These are phyloP conservation scores for Triplophysa rosa DNA, from an alignment of 2,113 vertebrate genomes.

Conservation along the genomic window DNA sequence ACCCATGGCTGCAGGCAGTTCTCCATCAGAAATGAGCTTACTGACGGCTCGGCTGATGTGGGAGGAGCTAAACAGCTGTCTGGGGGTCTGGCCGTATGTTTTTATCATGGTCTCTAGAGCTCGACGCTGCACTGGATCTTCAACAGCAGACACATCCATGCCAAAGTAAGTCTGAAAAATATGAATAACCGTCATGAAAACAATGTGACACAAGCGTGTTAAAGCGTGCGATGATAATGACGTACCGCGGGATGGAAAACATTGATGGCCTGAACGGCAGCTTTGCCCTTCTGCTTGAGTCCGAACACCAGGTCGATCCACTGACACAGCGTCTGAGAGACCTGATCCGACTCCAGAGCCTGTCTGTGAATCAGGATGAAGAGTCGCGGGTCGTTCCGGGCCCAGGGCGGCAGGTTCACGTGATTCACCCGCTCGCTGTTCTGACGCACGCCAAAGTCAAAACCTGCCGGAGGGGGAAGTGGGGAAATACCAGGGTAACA, in stretches of 20 bases:
- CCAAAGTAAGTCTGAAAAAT: slow-evolving; percentile 91
- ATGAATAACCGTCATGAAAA: no score
- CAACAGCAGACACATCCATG: slow-evolving; percentile 97
- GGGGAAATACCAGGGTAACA: slow-evolving; percentile 14
- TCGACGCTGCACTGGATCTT: slow-evolving; percentile 95
- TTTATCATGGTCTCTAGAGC: slow-evolving; percentile 99
- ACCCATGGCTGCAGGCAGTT: slow-evolving; percentile 94
- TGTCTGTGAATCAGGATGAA: slow-evolving; percentile 96
- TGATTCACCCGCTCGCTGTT: slow-evolving; percentile 96
- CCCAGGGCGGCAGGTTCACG: slow-evolving; percentile 95
- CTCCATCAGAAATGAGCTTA: slow-evolving; percentile 87
- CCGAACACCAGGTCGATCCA: slow-evolving; percentile 99
- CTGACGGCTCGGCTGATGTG: slow-evolving; percentile 83
- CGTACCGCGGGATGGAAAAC: slow-evolving; percentile 98
- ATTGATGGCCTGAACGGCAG: slow-evolving; percentile 96
- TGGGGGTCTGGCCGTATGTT: slow-evolving; percentile 94
- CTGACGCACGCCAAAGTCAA: slow-evolving; percentile 97
- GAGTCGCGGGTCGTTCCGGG: slow-evolving; percentile 92
- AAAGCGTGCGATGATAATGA: slow-evolving; percentile 24
- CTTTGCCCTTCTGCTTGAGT: slow-evolving; percentile 96
- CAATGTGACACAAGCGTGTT: background rate
- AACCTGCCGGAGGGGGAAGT: slow-evolving; percentile 73
- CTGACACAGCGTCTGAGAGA: slow-evolving; percentile 95
- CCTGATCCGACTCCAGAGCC: slow-evolving; percentile 93
- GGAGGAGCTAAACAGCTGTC: slow-evolving; percentile 87